Percentiles rank a stretch among this genome's conserved stretches.
These are phyloP conservation scores for Apis dorsata DNA, from an alignment of 1,140 invertebrate genomes.

Conservation along the genomic window DNA sequence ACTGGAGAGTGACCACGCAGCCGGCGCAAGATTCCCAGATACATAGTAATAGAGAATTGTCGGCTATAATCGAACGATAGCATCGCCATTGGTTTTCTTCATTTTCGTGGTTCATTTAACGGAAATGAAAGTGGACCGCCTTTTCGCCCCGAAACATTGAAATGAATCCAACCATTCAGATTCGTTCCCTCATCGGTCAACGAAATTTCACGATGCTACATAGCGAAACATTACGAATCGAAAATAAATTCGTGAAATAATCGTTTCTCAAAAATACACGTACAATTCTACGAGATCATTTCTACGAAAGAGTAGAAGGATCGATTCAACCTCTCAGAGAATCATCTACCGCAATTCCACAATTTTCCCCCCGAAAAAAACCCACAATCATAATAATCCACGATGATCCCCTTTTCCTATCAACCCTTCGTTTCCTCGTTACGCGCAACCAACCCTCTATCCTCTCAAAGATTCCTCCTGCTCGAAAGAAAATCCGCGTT, in stretches of 20 bases:
- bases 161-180: background rate
- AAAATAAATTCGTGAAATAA: background rate
- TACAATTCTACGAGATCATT: no score
- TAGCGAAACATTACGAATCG: no score
- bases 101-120: conserved; percentile 69
- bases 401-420: background rate
- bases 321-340: background rate
- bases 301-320: background rate
- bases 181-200: no score
- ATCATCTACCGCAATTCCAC: background rate
- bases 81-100: conserved; percentile 64
- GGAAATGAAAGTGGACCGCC: conserved; percentile 47
- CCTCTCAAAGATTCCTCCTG: background rate
- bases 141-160: background rate
- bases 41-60: conserved; percentile 78
- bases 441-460: background rate
- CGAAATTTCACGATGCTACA: no score
- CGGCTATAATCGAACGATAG: conserved; percentile 74
- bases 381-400: background rate
- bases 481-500: background rate
- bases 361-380: background rate
- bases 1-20: conserved; percentile 66
- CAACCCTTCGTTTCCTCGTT: conserved; percentile 13
- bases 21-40: conserved; percentile 69
- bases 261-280: background rate